Conservation (phyloP, 1,140 invertebrate species). For the Rhagoletis zephyria region DNA sequence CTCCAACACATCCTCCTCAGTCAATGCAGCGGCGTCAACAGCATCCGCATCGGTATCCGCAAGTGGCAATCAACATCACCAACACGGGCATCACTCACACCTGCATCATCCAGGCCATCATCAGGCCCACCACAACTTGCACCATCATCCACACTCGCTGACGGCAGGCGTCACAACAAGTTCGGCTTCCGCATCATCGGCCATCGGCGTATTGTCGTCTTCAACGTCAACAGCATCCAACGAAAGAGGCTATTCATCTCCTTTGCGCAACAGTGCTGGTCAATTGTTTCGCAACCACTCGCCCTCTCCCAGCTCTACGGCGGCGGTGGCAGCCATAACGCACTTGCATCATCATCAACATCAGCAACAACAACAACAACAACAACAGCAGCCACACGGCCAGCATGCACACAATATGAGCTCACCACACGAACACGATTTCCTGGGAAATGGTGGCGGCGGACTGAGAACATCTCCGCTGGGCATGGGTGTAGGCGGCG, state of each 20-base stretch:
- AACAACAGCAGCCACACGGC: constrained; percentile 64
- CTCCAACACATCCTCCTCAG: constrained; percentile 57
- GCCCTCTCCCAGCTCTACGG: constrained; percentile 14
- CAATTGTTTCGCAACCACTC: constrained; percentile 69
- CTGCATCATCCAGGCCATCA: constrained; percentile 54
- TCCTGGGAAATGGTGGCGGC: constrained; percentile 64
- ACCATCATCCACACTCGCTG: constrained; percentile 48
- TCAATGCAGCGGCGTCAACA: constrained; percentile 58
- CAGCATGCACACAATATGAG: constrained; percentile 68
- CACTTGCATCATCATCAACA: constrained; percentile 67
- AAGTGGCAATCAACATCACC: constrained; percentile 56
- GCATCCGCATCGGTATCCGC: constrained; percentile 58
- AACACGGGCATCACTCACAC: constrained; percentile 56
- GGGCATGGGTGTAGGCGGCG: constrained; percentile 2
- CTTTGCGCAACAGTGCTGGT: constrained; percentile 55
- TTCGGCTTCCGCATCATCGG: constrained; percentile 37
- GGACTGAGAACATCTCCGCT: constrained; percentile 30
- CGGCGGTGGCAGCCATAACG: constrained; percentile 46
- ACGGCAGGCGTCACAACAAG: constrained; percentile 47
- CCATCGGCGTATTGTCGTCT: constrained; percentile 40
- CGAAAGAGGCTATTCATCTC: constrained; percentile 71
- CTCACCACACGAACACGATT: constrained; percentile 68
- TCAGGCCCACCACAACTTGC: constrained; percentile 49
- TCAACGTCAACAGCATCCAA: constrained; percentile 57
- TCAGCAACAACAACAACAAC: constrained; percentile 73